These are phyloP conservation scores for Adoxophyes honmai DNA, from an alignment of 1,140 invertebrate species.

Conservation along the genomic window DNA sequence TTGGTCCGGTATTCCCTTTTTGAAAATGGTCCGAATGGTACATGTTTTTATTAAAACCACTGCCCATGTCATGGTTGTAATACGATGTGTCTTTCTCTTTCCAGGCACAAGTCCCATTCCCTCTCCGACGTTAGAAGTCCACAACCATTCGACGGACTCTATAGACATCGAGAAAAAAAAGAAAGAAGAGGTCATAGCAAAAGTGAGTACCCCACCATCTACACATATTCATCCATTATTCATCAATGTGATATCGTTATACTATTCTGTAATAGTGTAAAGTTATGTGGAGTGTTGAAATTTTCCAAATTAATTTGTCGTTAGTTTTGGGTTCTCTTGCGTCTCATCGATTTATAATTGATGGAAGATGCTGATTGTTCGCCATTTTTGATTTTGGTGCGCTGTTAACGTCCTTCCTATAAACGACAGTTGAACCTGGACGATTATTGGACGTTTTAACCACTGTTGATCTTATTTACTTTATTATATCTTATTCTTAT, in stretches of 20 bases:
- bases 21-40: too few relatives aligned
- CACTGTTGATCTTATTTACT: too few relatives aligned
- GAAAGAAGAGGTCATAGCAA: slow-evolving; percentile 77
- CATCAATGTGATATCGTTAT: background rate
- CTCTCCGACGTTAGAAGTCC: slow-evolving; percentile 78
- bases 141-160: slow-evolving; percentile 88
- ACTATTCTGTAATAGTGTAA: slow-evolving; percentile 1
- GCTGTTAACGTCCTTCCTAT: too few relatives aligned
- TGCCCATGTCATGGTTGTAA: too few relatives aligned
- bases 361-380: too few relatives aligned
- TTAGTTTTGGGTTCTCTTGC: slow-evolving; percentile 50
- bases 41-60: too few relatives aligned
- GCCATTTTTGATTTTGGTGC: too few relatives aligned
- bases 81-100: slow-evolving; percentile 25
- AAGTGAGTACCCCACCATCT: slow-evolving; percentile 45
- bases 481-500: too few relatives aligned
- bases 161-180: slow-evolving; percentile 86
- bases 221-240: background rate
- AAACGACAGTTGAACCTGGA: background rate
- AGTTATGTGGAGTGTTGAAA: slow-evolving; percentile 51
- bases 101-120: slow-evolving; percentile 72
- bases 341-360: background rate
- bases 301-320: slow-evolving; percentile 26
- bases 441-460: too few relatives aligned
- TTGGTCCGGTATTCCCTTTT: too few relatives aligned